Percentiles rank a stretch among this genome's conserved stretches.
These are phyloP conservation scores for Nemoura dubitans DNA, from an alignment of 2,888 invertebrate genomes.

Conservation along the genomic window DNA sequence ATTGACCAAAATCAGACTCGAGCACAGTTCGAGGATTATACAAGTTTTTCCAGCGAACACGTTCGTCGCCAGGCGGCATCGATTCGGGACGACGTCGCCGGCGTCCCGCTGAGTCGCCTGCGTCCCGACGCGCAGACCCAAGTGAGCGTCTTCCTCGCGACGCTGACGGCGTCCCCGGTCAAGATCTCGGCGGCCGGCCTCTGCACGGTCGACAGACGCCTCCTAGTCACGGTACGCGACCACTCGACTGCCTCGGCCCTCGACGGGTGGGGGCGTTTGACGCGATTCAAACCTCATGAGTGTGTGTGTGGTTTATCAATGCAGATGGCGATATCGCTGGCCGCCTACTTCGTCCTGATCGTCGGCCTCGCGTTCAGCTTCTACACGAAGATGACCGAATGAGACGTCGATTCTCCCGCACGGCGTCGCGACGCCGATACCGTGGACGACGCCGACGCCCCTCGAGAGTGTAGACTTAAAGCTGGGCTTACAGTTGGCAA, in stretches of 20 bases:
- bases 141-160: neutral
- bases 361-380: neutral
- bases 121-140: neutral
- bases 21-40: too few species aligned
- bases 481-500: too few species aligned
- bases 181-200: constrained; percentile 33
- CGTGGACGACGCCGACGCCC: too few species aligned
- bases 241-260: neutral
- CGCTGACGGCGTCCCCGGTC: neutral
- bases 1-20: too few species aligned
- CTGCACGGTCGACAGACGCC: constrained; percentile 17
- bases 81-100: neutral
- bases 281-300: too few species aligned
- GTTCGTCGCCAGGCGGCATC: neutral
- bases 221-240: constrained; percentile 31
- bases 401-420: neutral
- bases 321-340: constrained; percentile 38
- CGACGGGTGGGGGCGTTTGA: too few species aligned
- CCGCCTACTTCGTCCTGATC: constrained; percentile 39
- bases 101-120: neutral
- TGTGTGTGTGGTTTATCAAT: too few species aligned
- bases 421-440: too few species aligned
- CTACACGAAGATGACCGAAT: neutral
- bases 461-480: too few species aligned
- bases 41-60: too few species aligned